Evolutionary conservation across 2,113 vertebrate species (phyloP).

Genomic region (Plotosus lineatus): DNA sequence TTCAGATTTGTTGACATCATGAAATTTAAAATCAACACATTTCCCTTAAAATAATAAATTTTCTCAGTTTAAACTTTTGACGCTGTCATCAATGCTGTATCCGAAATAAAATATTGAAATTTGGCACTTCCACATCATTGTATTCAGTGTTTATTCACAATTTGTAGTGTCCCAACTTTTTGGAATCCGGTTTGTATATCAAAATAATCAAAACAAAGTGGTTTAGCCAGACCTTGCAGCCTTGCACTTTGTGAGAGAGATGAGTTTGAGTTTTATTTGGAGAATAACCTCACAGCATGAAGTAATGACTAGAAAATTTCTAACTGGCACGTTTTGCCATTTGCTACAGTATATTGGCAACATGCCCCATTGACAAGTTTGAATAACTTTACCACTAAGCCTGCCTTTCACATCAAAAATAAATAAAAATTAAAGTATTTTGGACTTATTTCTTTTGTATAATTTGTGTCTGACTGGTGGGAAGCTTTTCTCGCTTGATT

Average conservation of each 20-base stretch:
- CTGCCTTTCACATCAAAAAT: background rate
- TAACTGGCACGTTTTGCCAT: conserved; percentile 17
- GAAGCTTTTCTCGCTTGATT: background rate
- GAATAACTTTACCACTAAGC: background rate
- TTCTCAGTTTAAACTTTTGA: no score
- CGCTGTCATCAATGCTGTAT: no score
- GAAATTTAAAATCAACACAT: no score
- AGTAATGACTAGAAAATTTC: background rate
- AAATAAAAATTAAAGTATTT: background rate
- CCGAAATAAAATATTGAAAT: no score
- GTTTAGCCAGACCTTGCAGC: background rate
- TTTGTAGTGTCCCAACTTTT: no score
- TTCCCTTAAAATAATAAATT: no score
- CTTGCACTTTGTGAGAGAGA: background rate
- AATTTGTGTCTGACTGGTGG: background rate
- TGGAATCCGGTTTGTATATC: no score
- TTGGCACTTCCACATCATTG: no score
- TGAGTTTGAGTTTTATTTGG: background rate
- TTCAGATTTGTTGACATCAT: no score
- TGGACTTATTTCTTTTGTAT: background rate
- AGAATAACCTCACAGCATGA: conserved; percentile 7
- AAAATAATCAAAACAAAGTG: background rate
- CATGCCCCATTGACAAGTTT: background rate
- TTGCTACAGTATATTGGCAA: background rate
- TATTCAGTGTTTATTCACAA: no score